phyloP scores from a whole-genome alignment of 2,113 vertebrate species.

The Notarius quadriscutis region DNA sequence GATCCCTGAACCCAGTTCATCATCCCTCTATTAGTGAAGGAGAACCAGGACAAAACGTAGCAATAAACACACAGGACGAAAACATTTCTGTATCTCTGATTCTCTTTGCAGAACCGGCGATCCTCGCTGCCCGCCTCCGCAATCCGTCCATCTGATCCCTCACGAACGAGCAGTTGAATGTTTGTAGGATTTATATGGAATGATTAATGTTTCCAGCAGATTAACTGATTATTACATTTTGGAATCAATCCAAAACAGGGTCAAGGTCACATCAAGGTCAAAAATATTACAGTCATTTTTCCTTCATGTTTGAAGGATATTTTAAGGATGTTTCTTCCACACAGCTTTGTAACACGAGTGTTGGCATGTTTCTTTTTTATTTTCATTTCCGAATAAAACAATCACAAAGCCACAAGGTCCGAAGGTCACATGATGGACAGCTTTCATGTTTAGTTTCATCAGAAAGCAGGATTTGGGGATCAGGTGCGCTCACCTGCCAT shows the following conservation, averaged over 20 bases:
- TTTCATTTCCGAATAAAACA: no score
- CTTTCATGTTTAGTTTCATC: background rate
- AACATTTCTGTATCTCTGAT: no score
- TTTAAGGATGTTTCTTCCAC: background rate
- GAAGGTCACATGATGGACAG: background rate
- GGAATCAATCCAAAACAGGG: background rate
- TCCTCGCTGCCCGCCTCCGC: no score
- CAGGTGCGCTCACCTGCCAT: background rate
- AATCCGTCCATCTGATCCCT: background rate
- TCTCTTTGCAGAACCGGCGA: background rate
- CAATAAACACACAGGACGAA: no score
- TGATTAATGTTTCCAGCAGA: background rate
- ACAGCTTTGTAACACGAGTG: background rate
- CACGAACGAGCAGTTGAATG: background rate
- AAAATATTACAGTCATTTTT: background rate
- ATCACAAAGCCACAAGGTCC: no score
- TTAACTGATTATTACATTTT: background rate
- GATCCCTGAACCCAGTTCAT: background rate
- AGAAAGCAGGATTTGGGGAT: background rate
- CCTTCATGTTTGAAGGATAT: background rate
- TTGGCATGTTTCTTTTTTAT: no score
- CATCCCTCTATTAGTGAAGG: no score
- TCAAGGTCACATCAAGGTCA: background rate
- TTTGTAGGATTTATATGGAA: background rate
- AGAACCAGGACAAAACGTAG: no score